Percentiles rank a stretch among this genome's conserved stretches.
Conservation (phyloP, 2,888 invertebrate genomes). For the Tanypteryx hageni region DNA sequence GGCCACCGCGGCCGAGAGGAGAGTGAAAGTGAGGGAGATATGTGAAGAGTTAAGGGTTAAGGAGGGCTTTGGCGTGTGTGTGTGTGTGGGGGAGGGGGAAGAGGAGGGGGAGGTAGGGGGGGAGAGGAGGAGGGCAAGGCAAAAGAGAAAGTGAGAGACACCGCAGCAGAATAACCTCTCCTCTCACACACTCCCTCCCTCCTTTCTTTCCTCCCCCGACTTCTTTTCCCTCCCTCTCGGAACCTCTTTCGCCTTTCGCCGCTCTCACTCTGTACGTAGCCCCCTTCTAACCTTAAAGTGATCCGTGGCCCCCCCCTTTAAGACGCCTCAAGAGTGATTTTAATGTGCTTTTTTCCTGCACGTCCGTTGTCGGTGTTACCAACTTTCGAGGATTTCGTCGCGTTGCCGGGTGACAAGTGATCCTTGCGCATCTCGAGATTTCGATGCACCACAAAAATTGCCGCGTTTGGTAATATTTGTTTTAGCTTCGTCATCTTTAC, state of each 20-base stretch:
- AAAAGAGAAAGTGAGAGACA: background rate
- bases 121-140: background rate
- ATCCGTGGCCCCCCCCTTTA: conserved; percentile 12
- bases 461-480: too few relatives aligned
- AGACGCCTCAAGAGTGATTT: background rate
- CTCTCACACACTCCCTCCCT: background rate
- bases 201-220: background rate
- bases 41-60: background rate
- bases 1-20: conserved; percentile 8
- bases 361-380: background rate
- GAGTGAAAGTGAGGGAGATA: conserved; percentile 32
- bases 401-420: background rate
- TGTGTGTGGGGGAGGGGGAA: background rate
- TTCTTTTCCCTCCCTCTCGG: conserved; percentile 19
- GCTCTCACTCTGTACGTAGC: background rate
- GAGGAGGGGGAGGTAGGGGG: background rate
- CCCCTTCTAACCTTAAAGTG: background rate
- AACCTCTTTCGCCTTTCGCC: conserved; percentile 25
- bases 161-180: background rate
- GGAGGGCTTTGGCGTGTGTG: background rate
- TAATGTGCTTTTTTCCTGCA: background rate
- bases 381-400: background rate
- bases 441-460: background rate
- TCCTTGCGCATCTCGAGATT: background rate
- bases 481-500: too few relatives aligned